Base-by-base conservation (phyloP, 2,113 vertebrate species). In the Urocolius indicus region DNA sequence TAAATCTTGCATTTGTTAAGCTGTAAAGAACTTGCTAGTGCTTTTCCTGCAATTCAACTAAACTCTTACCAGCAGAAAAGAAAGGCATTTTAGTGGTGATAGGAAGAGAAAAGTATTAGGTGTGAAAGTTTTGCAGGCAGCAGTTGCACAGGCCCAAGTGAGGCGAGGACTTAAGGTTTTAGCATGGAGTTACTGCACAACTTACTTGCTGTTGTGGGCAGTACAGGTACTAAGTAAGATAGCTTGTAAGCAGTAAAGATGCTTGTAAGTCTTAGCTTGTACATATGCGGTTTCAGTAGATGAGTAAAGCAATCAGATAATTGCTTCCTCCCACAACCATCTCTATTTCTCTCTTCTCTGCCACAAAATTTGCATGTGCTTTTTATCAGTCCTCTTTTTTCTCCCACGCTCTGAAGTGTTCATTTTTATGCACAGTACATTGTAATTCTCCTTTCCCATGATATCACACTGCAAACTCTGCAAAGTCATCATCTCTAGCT, bases 311-410 rank as follows among this genome's bases (percentile, higher is more conserved):
- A 82, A 91, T 29, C 91, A 80, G 67, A 54, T 69, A 93, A 93
- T 73, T 87, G 78, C 67, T 96, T 95, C 93, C 86, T 89, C 74
- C 61, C 87, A 45, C 27, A 95, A 49, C 41, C 84, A 26, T 16
- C 30, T 23, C 52, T 15, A 12, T 73, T 89, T 73, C 76, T 92
- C 11, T 89, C 45, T 73, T 73, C 73, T 73, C 36, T 34, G 29
- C 94, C 90, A 71, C 83, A 71, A 80, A 49, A 90, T 77, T 46
- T 90, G 63, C 55, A 9, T 80, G 6, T 1, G 17, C 24, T 69
- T 85, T 72, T 43, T 41, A 9, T 79, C 36, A 41, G 38, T 41
- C 38, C 38, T 49, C 32, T 41, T 45, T 34, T 14, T 24, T 22
- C 3, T 11, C 63, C 78, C 62, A 62, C 67, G 83, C 69, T 84